A percentile compares a stretch with the other conserved stretches of the same genome.
Conservation (phyloP, 2,888 invertebrate genomes). For the Meliscaeva auricollis region DNA sequence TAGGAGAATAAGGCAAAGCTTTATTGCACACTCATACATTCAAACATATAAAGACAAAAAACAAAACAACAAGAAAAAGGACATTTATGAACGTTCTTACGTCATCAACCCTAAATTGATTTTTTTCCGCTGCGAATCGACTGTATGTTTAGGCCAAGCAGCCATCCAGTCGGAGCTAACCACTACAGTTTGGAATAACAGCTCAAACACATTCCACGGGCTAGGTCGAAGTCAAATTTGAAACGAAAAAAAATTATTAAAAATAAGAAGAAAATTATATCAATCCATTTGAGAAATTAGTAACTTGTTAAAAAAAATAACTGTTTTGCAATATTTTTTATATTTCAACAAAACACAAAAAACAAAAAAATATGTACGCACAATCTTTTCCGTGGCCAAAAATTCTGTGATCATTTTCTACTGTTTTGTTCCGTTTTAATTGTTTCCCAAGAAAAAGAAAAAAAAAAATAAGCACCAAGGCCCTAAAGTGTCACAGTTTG, state of each 20-base stretch:
- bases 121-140: conserved; percentile 31
- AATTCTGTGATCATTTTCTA: conserved; percentile 53
- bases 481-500: conserved; percentile 21
- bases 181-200: conserved; percentile 72
- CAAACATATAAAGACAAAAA: background rate
- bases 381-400: conserved; percentile 53
- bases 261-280: background rate
- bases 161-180: conserved; percentile 69
- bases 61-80: conserved; percentile 38
- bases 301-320: background rate
- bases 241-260: background rate
- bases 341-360: background rate
- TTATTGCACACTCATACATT: conserved; percentile 52
- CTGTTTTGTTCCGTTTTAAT: conserved; percentile 10
- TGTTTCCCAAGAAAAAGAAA: background rate
- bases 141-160: conserved; percentile 68
- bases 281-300: background rate
- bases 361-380: conserved; percentile 30
- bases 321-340: conserved; percentile 11
- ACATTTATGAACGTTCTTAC: conserved; percentile 71
- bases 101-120: conserved; percentile 76
- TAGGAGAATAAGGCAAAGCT: conserved; percentile 62
- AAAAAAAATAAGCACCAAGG: conserved; percentile 17
- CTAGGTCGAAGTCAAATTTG: conserved; percentile 31
- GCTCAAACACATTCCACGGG: conserved; percentile 71